phyloP scores from a whole-genome alignment of 2,113 vertebrate species.

The Podilymbus podiceps region DNA sequence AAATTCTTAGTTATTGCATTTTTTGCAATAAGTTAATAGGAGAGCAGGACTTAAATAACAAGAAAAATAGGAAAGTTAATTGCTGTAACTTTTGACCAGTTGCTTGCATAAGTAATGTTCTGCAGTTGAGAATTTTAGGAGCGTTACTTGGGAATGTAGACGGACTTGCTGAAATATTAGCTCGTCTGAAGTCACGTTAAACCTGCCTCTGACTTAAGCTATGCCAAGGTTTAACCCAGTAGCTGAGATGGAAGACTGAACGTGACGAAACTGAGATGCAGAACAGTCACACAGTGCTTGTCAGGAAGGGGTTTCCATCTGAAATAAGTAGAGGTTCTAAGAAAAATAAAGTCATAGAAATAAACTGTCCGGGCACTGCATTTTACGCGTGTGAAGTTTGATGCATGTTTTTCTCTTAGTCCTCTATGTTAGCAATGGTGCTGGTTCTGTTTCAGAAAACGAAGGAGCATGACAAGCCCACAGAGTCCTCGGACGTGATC shows the following conservation, averaged over 20 bases:
- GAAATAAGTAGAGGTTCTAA: background rate
- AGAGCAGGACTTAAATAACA: background rate
- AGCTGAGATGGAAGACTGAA: background rate
- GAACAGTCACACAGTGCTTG: background rate
- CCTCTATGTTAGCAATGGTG: background rate
- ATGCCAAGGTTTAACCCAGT: background rate
- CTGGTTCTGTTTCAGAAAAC: slow-evolving; percentile 20
- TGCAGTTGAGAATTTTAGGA: background rate
- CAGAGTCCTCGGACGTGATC: background rate
- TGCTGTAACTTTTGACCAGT: background rate
- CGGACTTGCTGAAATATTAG: background rate
- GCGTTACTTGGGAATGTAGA: too few species aligned
- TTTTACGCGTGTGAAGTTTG: background rate
- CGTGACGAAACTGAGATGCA: accelerated
- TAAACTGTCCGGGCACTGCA: background rate
- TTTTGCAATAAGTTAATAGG: background rate
- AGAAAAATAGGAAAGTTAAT: background rate
- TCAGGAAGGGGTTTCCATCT: background rate
- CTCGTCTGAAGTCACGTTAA: background rate
- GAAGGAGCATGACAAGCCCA: background rate
- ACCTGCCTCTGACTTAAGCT: background rate
- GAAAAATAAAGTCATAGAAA: background rate
- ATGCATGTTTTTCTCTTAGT: background rate
- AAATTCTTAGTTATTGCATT: too few species aligned
- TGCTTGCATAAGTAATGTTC: background rate